These are phyloP conservation scores for Pterostichus niger DNA, from an alignment of 2,888 invertebrate species.

Conservation along the genomic window DNA sequence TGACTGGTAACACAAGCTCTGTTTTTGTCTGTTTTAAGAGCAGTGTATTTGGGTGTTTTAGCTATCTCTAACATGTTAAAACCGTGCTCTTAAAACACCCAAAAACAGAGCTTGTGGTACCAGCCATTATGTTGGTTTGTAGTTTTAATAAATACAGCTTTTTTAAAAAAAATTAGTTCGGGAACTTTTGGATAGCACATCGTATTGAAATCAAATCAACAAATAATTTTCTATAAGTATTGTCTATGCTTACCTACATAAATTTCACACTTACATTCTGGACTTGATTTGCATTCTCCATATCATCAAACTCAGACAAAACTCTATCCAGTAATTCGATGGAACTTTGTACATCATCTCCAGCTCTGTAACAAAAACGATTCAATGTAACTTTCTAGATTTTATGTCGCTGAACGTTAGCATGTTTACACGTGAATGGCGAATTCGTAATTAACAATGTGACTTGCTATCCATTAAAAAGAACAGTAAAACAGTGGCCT, in stretches of 20 bases:
- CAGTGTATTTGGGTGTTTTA: no score
- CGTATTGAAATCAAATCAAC: no score
- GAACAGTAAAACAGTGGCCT: neutral
- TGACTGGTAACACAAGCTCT: no score
- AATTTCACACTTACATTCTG: slow-evolving; percentile 76
- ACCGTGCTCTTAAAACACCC: no score
- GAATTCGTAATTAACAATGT: neutral
- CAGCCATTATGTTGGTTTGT: no score
- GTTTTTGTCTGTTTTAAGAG: no score
- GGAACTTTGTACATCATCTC: slow-evolving; percentile 93
- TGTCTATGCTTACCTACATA: neutral
- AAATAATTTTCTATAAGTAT: no score
- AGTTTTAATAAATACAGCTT: no score
- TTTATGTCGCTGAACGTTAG: neutral
- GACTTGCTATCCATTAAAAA: neutral
- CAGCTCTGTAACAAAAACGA: slow-evolving; percentile 82
- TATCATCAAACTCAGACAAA: slow-evolving; percentile 93
- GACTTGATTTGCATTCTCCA: slow-evolving; percentile 81
- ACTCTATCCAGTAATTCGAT: slow-evolving; percentile 93
- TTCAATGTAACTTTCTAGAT: slow-evolving; percentile 8
- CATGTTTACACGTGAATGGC: neutral
- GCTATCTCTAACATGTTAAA: no score
- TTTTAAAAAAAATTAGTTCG: no score
- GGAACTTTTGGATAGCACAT: no score
- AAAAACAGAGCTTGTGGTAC: no score